Evolutionary conservation across 2,113 vertebrate species (phyloP).

Genomic region (Tetrao urogallus): DNA sequence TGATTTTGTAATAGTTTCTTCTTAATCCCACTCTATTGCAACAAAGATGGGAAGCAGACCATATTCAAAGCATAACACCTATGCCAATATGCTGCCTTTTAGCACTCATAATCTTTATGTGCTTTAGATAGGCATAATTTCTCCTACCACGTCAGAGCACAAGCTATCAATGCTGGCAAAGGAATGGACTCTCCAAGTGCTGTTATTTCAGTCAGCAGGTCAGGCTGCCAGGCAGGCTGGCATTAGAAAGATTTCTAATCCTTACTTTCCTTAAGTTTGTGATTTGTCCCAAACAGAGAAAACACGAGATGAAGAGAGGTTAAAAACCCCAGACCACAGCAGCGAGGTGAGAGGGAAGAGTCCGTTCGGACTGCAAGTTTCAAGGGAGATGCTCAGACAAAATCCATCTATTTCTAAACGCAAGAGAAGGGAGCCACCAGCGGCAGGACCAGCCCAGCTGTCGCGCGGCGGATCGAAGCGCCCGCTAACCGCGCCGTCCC

Average conservation of each 20-base stretch:
- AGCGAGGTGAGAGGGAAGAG: background rate
- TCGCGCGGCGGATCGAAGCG: too few species aligned
- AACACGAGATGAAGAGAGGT: accelerated
- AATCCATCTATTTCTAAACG: background rate
- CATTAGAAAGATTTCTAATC: background rate
- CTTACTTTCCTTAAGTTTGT: background rate
- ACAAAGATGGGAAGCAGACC: background rate
- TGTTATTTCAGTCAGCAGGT: background rate
- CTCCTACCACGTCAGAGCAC: background rate
- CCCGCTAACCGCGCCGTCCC: too few species aligned
- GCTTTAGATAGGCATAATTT: background rate
- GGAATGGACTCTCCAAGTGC: background rate
- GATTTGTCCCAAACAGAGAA: background rate
- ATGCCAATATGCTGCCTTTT: background rate
- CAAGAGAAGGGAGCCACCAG: background rate
- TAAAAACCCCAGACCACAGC: background rate
- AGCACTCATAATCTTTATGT: background rate
- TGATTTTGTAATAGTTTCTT: background rate
- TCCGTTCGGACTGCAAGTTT: background rate
- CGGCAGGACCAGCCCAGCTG: background rate
- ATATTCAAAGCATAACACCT: background rate
- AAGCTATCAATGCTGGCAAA: background rate
- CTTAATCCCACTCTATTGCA: background rate
- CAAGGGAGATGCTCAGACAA: background rate
- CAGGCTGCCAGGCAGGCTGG: background rate